Percentiles rank a stretch among this genome's conserved stretches.
phyloP scores from a whole-genome alignment of 2,888 invertebrate genomes.

The Erannis defoliaria region DNA sequence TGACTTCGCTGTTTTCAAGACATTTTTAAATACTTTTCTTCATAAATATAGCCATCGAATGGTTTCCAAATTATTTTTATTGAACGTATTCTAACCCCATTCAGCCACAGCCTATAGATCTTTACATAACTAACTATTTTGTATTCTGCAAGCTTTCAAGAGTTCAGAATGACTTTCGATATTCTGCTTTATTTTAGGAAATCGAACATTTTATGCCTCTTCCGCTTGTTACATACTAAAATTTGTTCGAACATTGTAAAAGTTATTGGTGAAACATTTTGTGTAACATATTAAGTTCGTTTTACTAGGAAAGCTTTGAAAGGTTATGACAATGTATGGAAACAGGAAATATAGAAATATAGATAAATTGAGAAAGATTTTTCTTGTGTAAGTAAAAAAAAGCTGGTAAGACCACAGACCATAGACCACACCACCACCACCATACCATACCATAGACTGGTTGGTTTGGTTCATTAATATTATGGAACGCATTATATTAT shows the following conservation, averaged over 20 bases:
- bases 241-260: conserved; percentile 17
- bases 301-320: background rate
- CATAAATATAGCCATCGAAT: background rate
- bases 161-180: conserved; percentile 15
- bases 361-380: no score
- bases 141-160: conserved; percentile 19
- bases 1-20: no score
- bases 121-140: conserved; percentile 6
- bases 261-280: conserved; percentile 20
- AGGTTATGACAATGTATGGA: background rate
- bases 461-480: no score
- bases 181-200: conserved; percentile 10
- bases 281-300: conserved; percentile 5
- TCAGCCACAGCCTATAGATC: conserved; percentile 18
- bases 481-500: no score
- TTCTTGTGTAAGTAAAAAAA: no score
- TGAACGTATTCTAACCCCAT: conserved; percentile 6
- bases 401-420: no score
- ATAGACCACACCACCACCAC: no score
- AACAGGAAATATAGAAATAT: no score
- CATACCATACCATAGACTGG: no score
- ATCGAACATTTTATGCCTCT: conserved; percentile 20
- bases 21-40: background rate
- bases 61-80: background rate
- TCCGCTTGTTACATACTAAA: conserved; percentile 23